These are phyloP conservation scores for Chrosomus eos DNA, from an alignment of 2,797 vertebrate species.

Conservation along the genomic window DNA sequence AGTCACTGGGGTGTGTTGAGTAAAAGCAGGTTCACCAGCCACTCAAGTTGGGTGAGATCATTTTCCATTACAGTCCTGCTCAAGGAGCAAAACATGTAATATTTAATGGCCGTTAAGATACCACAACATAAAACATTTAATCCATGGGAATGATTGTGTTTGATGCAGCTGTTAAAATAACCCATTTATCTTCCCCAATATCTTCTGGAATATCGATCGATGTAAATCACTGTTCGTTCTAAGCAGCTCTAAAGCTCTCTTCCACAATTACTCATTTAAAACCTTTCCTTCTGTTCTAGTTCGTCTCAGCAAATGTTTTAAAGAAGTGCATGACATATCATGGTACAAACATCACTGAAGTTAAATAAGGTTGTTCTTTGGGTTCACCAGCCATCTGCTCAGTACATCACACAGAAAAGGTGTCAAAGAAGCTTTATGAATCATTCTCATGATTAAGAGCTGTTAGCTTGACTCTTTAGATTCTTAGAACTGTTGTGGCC, in stretches of 20 bases:
- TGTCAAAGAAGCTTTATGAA: slow-evolving; percentile 25
- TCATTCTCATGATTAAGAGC: slow-evolving; percentile 9
- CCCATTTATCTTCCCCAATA: too few relatives aligned
- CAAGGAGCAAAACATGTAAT: background rate
- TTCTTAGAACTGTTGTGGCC: slow-evolving; percentile 32
- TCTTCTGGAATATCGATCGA: slow-evolving; percentile 12
- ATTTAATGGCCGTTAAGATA: slow-evolving; percentile 6
- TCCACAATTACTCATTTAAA: background rate
- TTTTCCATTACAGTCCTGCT: slow-evolving; percentile 13
- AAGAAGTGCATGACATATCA: background rate
- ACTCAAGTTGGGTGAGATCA: slow-evolving; percentile 15
- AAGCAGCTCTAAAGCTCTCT: slow-evolving; percentile 11
- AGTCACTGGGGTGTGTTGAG: slow-evolving; percentile 15
- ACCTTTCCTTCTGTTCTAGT: slow-evolving; percentile 11
- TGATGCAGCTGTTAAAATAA: slow-evolving; percentile 39
- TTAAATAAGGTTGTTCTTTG: slow-evolving; percentile 19
- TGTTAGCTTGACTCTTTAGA: background rate
- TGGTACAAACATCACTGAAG: background rate
- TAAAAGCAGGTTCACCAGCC: slow-evolving; percentile 15
- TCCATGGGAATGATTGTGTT: background rate
- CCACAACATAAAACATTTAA: slow-evolving; percentile 11
- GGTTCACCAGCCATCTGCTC: slow-evolving; percentile 32
- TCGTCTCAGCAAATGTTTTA: background rate
- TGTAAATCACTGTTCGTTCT: slow-evolving; percentile 7
- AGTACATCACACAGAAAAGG: slow-evolving; percentile 1